Evolutionary conservation across 1,140 invertebrate genomes (phyloP), one percentile per base, ranked within the genome.

Genomic region (Papilio xuthus): DNA sequence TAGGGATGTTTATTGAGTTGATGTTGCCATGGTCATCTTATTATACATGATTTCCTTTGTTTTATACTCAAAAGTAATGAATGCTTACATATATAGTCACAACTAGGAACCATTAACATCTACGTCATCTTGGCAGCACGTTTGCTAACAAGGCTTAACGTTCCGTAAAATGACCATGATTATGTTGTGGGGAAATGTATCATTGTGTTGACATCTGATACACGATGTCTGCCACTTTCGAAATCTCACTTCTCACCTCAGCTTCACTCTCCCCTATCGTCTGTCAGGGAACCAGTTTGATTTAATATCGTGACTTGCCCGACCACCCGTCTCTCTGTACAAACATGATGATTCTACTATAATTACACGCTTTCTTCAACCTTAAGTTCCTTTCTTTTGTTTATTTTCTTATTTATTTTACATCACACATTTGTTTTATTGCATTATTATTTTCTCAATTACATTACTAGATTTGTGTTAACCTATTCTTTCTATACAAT

Each of bases 181-280:
- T 78, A 83, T 83, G 79, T 78, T 81, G 47, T 77, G 67, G 78
- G 79, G 77, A 44, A 77, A 77, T 56, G 71, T 73, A 50, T 71
- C 70, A 71, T 73, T 73, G 50, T 72, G 79, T 44, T 42, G 78
- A 72, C 74, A 83, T 80, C 78, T 81, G 84, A 84, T 79, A 82
- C 80, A 78, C 79, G 23, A 73, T 69, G 80, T 74, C 42, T 84
- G 67, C 75, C 78, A 80, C 85, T 86, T 86, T 86, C 85, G 80
- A 86, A 84, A 84, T 78, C 81, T 84, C 79, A 82, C 79, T 82
- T 82, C 83, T 81, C 73, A 78, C 79, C 78, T 60, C 84, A 83
- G 73, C 79, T 77, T 60, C 84, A 83, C 83, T 86, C 83, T 82
- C 84, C 73, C 71, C 81, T 84, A 74, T 80, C 83, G 26, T 67